Percentiles rank a stretch among this genome's conserved stretches.
phyloP scores from a whole-genome alignment of 2,797 vertebrate species.

The Nannoperca obscura region DNA sequence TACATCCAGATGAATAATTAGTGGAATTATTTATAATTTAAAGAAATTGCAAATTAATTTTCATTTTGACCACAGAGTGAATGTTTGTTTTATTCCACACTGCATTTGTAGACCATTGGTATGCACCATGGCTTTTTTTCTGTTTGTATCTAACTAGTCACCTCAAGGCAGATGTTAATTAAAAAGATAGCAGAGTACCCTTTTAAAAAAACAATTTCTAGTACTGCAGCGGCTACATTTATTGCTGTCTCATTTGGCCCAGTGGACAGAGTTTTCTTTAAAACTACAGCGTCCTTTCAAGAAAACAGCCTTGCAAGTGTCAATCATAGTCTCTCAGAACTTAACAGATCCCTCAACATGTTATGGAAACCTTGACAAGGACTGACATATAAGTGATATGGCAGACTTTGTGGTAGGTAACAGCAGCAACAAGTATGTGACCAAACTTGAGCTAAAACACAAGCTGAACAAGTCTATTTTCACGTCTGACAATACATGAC shows the following conservation, averaged over 20 bases:
- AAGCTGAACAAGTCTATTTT: neutral
- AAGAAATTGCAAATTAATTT: conserved; percentile 68
- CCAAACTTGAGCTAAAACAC: neutral
- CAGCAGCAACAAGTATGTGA: neutral
- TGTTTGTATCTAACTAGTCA: conserved; percentile 77
- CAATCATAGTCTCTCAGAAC: conserved; percentile 30
- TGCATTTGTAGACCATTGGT: conserved; percentile 67
- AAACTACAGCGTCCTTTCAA: conserved; percentile 39
- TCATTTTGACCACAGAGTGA: conserved; percentile 63
- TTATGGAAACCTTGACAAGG: conserved; percentile 27
- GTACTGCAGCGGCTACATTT: conserved; percentile 30
- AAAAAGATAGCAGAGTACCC: conserved; percentile 71
- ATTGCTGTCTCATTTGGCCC: conserved; percentile 41
- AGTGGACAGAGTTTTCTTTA: conserved; percentile 39
- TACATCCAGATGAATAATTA: conserved; percentile 64
- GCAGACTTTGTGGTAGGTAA: neutral
- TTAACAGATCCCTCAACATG: conserved; percentile 17
- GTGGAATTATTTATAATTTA: conserved; percentile 71
- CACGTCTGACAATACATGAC: neutral
- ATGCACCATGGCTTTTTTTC: conserved; percentile 58
- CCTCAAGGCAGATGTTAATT: conserved; percentile 85
- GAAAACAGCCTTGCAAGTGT: conserved; percentile 18
- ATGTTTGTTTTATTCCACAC: conserved; percentile 57
- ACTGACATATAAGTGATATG: conserved; percentile 25
- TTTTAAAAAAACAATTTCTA: conserved; percentile 54